Percentiles rank a stretch among this genome's conserved stretches.
These are phyloP conservation scores for Diarsia brunnea DNA, from an alignment of 2,888 invertebrate genomes.

Conservation along the genomic window DNA sequence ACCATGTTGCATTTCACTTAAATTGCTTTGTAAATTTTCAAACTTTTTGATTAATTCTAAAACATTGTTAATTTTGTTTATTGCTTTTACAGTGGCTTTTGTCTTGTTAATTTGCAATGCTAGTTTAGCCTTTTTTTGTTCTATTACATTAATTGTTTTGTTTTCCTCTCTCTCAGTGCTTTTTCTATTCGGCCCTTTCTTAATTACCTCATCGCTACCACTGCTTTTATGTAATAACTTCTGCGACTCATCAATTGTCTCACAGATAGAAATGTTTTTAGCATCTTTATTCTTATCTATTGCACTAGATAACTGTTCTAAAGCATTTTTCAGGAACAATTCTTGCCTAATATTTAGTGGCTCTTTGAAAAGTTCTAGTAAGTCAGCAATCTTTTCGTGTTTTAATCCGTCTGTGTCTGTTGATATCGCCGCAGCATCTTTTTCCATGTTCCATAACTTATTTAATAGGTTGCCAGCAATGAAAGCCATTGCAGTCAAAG, in stretches of 20 bases:
- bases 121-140: slow-evolving; percentile 3
- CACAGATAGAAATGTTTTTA: slow-evolving; percentile 80
- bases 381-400: slow-evolving; percentile 83
- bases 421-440: slow-evolving; percentile 76
- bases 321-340: slow-evolving; percentile 81
- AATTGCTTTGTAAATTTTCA: slow-evolving; percentile 75
- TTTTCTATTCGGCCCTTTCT: slow-evolving; percentile 37
- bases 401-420: slow-evolving; percentile 81
- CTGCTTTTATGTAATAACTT: slow-evolving; percentile 55
- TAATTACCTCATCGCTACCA: slow-evolving; percentile 15
- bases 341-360: slow-evolving; percentile 85
- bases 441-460: slow-evolving; percentile 86
- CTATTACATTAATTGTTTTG: not conserved
- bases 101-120: slow-evolving; percentile 25
- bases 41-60: slow-evolving; percentile 80
- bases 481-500: slow-evolving; percentile 85
- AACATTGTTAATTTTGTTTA: slow-evolving; percentile 79
- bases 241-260: slow-evolving; percentile 73
- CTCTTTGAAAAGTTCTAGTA: slow-evolving; percentile 85
- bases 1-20: slow-evolving; percentile 70
- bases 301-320: slow-evolving; percentile 81
- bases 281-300: slow-evolving; percentile 76
- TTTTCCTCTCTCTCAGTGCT: slow-evolving; percentile 19
- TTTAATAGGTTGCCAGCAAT: slow-evolving; percentile 87
- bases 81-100: slow-evolving; percentile 69